Evolutionary conservation across 2,797 vertebrate genomes (phyloP).

Genomic region (Furcifer pardalis): DNA sequence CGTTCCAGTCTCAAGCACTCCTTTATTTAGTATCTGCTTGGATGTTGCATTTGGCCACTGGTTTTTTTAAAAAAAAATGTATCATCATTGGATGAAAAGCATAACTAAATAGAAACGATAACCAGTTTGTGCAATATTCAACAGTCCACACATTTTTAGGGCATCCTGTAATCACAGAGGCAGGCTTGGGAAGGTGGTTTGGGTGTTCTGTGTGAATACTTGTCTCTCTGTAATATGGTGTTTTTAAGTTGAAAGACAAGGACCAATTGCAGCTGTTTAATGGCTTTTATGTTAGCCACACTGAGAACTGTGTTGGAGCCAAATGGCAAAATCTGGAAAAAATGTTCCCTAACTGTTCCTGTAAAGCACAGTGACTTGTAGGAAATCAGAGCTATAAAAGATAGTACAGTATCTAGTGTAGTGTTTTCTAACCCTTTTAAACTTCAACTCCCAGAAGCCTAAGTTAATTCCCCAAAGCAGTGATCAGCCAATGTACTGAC

Average conservation of each 20-base stretch:
- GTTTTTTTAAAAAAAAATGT: background rate
- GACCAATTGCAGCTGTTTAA: background rate
- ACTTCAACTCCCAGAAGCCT: too few relatives aligned
- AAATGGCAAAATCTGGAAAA: background rate
- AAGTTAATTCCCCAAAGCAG: too few relatives aligned
- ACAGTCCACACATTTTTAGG: background rate
- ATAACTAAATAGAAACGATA: background rate
- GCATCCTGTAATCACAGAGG: background rate
- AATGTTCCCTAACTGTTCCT: background rate
- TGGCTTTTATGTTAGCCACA: background rate
- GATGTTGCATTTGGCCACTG: conserved; percentile 5
- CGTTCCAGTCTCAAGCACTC: background rate
- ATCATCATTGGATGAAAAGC: conserved; percentile 20
- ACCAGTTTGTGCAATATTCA: conserved; percentile 22
- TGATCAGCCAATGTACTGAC: too few relatives aligned
- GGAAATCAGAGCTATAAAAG: background rate
- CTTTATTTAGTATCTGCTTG: conserved; percentile 32
- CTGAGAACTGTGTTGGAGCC: background rate
- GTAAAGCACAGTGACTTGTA: background rate
- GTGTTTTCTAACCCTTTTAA: too few relatives aligned
- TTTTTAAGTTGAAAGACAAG: background rate
- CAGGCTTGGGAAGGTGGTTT: background rate
- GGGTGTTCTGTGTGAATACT: background rate
- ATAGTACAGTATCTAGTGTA: background rate
- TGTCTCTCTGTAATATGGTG: background rate